phyloP scores from a whole-genome alignment of 2,797 vertebrate genomes.

The Rhinella marina region DNA sequence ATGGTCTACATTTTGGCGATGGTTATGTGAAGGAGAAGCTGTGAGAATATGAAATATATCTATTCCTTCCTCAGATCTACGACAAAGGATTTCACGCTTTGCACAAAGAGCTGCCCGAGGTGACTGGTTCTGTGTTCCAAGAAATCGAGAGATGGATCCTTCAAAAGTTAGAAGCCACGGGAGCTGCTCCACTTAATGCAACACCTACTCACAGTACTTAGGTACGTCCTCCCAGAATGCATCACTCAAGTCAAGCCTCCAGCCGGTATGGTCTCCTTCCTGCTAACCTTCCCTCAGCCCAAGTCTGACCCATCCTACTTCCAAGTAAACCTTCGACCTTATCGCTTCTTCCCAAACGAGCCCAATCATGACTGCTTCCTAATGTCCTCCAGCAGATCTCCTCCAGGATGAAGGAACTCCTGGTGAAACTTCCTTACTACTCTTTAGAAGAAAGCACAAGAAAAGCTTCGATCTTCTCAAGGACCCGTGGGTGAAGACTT shows the following conservation, averaged over 20 bases:
- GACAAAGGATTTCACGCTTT: constrained; percentile 91
- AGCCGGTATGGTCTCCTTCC: not conserved
- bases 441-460: constrained; percentile 51
- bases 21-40: not conserved
- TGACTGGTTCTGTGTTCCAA: constrained; percentile 83
- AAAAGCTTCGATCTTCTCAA: not conserved
- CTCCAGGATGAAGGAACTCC: not conserved
- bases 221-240: constrained; percentile 33
- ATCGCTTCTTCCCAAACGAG: not conserved
- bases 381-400: not conserved
- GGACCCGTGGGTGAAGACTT: not conserved
- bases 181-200: constrained; percentile 60
- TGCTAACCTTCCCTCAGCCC: not conserved
- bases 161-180: constrained; percentile 77
- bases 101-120: constrained; percentile 92
- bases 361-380: not conserved
- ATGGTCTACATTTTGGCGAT: not conserved
- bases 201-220: constrained; percentile 63
- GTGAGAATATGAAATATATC: not conserved
- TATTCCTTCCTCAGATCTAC: constrained; percentile 80
- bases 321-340: constrained; percentile 5
- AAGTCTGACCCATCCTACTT: not conserved
- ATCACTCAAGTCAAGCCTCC: not conserved
- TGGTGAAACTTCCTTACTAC: not conserved
- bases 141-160: constrained; percentile 88